These are phyloP conservation scores for Pachyseris speciosa DNA, from an alignment of 64 coral and sea anemone genomes.

Conservation along the genomic window DNA sequence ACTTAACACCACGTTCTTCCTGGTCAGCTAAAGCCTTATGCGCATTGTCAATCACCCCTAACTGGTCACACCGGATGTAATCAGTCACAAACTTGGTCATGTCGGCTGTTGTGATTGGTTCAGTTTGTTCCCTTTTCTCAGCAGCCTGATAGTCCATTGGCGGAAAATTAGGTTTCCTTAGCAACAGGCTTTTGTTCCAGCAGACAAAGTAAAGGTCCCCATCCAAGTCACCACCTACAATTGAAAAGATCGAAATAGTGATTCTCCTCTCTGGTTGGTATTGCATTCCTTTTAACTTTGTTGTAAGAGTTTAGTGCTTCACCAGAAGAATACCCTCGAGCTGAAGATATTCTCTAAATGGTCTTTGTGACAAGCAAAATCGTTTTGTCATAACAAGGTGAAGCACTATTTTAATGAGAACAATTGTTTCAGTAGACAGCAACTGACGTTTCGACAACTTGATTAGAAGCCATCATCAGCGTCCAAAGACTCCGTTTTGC, in stretches of 20 bases:
- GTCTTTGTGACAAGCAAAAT: too few species aligned
- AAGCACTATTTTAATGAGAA: too few species aligned
- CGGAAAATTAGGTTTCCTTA: conserved; percentile 61
- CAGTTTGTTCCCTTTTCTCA: conserved; percentile 47
- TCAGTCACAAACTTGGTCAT: conserved; percentile 92
- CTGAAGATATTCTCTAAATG: too few species aligned
- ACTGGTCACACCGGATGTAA: conserved; percentile 88
- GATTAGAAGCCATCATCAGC: too few species aligned
- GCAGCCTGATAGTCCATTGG: conserved; percentile 92
- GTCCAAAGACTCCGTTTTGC: too few species aligned
- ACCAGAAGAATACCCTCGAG: too few species aligned
- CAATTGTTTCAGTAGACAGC: too few species aligned
- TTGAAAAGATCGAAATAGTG: not conserved
- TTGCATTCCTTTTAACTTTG: too few species aligned
- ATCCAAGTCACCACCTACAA: conserved; percentile 91
- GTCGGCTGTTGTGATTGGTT: conserved; percentile 74
- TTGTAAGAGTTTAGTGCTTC: too few species aligned
- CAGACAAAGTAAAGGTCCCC: conserved; percentile 97
- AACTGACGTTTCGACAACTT: too few species aligned
- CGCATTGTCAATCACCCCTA: conserved; percentile 96
- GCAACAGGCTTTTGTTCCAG: conserved; percentile 85
- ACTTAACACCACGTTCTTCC: conserved; percentile 71
- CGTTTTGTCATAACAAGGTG: too few species aligned
- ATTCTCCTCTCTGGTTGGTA: not conserved
- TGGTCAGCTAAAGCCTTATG: conserved; percentile 92